Evolutionary conservation across 92 coral and sea anemone genomes (phyloP).

Genomic region (Epizoanthus scotinus): DNA sequence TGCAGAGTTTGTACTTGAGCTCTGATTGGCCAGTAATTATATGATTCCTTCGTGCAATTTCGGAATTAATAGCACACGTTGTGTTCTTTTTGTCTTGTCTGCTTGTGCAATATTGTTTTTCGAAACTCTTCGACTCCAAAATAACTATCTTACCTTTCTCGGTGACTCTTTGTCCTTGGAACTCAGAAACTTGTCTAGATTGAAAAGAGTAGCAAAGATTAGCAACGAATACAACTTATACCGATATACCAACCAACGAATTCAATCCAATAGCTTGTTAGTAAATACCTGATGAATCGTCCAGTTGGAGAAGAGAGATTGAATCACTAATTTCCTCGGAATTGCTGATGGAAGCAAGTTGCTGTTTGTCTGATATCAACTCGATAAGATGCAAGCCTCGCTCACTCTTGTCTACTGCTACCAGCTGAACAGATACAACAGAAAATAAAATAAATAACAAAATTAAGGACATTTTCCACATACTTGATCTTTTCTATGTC

Average conservation of each 20-base stretch:
- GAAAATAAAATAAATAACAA: not conserved
- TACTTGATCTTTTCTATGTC: too few species aligned
- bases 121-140: too few species aligned
- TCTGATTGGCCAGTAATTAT: too few species aligned
- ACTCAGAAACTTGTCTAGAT: not conserved
- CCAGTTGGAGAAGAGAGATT: slow-evolving; percentile 75
- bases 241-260: not conserved
- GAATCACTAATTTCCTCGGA: slow-evolving; percentile 62
- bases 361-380: slow-evolving; percentile 70
- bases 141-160: slow-evolving; percentile 33
- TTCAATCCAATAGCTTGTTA: not conserved
- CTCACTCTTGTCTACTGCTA: slow-evolving; percentile 84
- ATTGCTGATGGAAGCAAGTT: slow-evolving; percentile 47
- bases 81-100: too few species aligned
- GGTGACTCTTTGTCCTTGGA: slow-evolving; percentile 34
- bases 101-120: too few species aligned
- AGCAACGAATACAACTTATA: too few species aligned
- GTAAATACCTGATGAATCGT: slow-evolving; percentile 61
- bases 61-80: too few species aligned
- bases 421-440: slow-evolving; percentile 49
- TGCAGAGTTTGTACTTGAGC: too few species aligned
- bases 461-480: not conserved
- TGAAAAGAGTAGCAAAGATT: not conserved
- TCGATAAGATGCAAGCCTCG: slow-evolving; percentile 74
- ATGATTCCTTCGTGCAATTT: too few species aligned